Evolutionary conservation across 2,113 vertebrate species (phyloP).

Genomic region (Pseudolaguvia tuberculata): DNA sequence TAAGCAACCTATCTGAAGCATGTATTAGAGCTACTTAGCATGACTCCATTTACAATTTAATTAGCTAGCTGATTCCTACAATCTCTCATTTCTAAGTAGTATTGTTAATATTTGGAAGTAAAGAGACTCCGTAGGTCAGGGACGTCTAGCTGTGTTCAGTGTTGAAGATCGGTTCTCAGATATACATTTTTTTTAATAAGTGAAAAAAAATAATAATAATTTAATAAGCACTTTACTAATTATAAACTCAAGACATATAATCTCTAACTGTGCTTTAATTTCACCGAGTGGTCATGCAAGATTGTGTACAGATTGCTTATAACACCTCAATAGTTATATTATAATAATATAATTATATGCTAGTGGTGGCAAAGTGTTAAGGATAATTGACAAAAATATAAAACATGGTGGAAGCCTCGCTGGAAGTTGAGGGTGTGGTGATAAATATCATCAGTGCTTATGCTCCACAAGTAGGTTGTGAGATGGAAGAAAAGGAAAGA

Average conservation of each 20-base stretch:
- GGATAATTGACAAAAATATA: too few species aligned
- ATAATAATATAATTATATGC: too few species aligned
- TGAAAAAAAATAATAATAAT: neutral
- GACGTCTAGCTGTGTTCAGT: neutral
- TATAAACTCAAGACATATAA: neutral
- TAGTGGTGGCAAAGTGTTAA: too few species aligned
- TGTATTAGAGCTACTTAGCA: conserved; percentile 4
- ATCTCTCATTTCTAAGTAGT: neutral
- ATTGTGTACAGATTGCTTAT: too few species aligned
- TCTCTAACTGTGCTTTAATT: neutral
- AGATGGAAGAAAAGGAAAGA: too few species aligned
- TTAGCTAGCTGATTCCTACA: neutral
- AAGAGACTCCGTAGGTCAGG: neutral
- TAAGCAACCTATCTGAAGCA: neutral
- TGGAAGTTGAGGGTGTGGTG: too few species aligned
- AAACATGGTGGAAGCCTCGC: too few species aligned
- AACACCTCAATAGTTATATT: too few species aligned
- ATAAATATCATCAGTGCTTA: too few species aligned
- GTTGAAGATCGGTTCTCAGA: too few species aligned
- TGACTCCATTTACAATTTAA: conserved; percentile 18
- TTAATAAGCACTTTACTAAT: neutral
- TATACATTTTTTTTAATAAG: neutral
- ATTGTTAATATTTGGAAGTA: neutral
- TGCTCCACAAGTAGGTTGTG: too few species aligned
- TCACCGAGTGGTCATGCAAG: neutral